Evolutionary conservation across 2,888 invertebrate species (phyloP), one percentile per base, ranked within the genome.

Genomic region (Drosophila koepferae): DNA sequence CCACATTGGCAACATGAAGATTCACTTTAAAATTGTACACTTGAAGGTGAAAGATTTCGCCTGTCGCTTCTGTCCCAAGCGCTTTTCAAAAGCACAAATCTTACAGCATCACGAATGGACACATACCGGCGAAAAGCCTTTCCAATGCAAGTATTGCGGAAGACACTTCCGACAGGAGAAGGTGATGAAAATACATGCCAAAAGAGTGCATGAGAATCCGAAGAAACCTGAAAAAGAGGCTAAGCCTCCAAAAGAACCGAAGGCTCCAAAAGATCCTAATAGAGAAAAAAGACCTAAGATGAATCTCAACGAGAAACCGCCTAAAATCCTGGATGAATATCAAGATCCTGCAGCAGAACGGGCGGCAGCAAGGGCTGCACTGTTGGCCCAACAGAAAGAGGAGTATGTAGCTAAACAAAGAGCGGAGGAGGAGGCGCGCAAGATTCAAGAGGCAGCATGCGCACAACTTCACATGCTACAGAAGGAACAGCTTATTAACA

Each of bases 111-210:
- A 92, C 54, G 92, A 92, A 73, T 92, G 91, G 86, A 92, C 90
- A 0, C 92, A 92, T 56, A 92, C 92, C 1, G 92, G 92, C 0
- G 92, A 92, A 49, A 92, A 91, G 28, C 92, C 92, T 0, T 92
- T 91, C 60, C 86, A 78, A 36, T 92, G 92, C 56, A 80, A 81
- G 3, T 72, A 85, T 6, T 92, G 92, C 53, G 87, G 86, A 14
- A 91, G 89, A 65, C 81, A 85, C 9, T 92, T 92, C 64, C 92
- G n/a, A 3, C 92, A 92, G 72, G 85, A 89, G 56, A 89, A 91
- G 38, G 91, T 92, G n/a, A 72, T 92, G 3, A 90, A 91, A 51
- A 91, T 86, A 14, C 92, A 92, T 46, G 87, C 90, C 81, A 86
- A 6, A 23, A 69, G 92, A 64, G 84, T 90, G n/a, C 92, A 92